Percentiles rank a stretch among this genome's conserved stretches.
Evolutionary conservation across 2,797 vertebrate genomes (phyloP).

Genomic region (Coracias cyanogaster): DNA sequence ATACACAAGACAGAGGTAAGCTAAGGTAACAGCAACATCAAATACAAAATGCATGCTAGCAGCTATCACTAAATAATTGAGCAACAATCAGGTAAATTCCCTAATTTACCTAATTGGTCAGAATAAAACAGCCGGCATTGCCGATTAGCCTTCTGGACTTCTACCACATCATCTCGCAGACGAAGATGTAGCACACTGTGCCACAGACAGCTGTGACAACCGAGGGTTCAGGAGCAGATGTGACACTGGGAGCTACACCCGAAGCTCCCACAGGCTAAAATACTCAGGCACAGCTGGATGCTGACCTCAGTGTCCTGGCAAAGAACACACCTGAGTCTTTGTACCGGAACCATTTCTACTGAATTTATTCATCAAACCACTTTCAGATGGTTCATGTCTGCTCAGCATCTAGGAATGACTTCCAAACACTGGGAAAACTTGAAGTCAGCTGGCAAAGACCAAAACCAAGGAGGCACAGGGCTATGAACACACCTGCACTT

Average conservation of each 20-base stretch:
- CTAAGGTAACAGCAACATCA: not conserved
- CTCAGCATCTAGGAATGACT: not conserved
- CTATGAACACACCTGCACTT: not conserved
- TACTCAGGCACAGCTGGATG: accelerated
- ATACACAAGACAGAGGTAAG: not conserved
- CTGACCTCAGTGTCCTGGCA: too few species aligned
- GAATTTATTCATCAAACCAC: not conserved
- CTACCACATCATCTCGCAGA: not conserved
- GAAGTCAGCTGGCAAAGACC: not conserved
- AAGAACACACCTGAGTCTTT: not conserved
- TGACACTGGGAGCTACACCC: not conserved
- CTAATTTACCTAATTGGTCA: not conserved
- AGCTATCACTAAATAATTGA: not conserved
- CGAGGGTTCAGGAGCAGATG: accelerated
- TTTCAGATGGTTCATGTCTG: accelerated
- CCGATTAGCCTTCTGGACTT: not conserved
- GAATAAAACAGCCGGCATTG: not conserved
- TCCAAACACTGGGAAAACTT: not conserved
- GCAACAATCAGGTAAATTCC: not conserved
- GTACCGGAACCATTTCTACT: accelerated
- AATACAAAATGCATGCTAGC: accelerated
- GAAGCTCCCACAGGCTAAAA: not conserved
- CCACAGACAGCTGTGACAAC: not conserved
- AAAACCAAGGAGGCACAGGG: not conserved
- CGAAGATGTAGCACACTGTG: not conserved